Conservation (phyloP, 2,888 invertebrate genomes). For the Drosophila prolongata region DNA sequence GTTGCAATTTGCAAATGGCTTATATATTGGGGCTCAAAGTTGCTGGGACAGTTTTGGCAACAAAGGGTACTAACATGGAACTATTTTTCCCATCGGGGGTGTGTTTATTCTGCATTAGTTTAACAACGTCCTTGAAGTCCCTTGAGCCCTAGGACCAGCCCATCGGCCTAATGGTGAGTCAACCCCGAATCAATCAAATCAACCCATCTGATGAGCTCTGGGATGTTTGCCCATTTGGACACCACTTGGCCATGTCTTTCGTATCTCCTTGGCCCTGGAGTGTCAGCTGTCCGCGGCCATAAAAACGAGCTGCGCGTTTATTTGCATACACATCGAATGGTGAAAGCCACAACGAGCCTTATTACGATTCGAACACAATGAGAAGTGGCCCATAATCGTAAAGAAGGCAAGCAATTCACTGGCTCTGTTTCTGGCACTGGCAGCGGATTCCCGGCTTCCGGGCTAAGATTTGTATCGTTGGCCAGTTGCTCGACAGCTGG, state of each 20-base stretch:
- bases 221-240: slow-evolving; percentile 54
- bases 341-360: slow-evolving; percentile 65
- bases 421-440: slow-evolving; percentile 10
- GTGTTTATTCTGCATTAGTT: slow-evolving; percentile 25
- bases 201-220: slow-evolving; percentile 5
- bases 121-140: background rate
- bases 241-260: slow-evolving; percentile 54
- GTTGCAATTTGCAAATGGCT: slow-evolving; percentile 43
- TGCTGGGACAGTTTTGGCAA: background rate
- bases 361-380: slow-evolving; percentile 52
- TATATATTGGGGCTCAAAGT: slow-evolving; percentile 4
- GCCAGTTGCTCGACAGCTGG: slow-evolving; percentile 6
- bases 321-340: slow-evolving; percentile 72
- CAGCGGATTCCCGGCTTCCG: background rate
- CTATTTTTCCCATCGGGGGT: background rate
- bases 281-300: slow-evolving; percentile 62
- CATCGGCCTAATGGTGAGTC: slow-evolving; percentile 61
- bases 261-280: slow-evolving; percentile 44
- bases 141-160: slow-evolving; percentile 1
- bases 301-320: slow-evolving; percentile 46
- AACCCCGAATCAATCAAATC: slow-evolving; percentile 72
- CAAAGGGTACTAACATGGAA: background rate
- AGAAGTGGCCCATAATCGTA: slow-evolving; percentile 64
- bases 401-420: slow-evolving; percentile 61
- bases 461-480: slow-evolving; percentile 26